Percentiles rank a stretch among this genome's conserved stretches.
Evolutionary conservation across 2,888 invertebrate genomes (phyloP).

Genomic region (Agriotes lineatus): DNA sequence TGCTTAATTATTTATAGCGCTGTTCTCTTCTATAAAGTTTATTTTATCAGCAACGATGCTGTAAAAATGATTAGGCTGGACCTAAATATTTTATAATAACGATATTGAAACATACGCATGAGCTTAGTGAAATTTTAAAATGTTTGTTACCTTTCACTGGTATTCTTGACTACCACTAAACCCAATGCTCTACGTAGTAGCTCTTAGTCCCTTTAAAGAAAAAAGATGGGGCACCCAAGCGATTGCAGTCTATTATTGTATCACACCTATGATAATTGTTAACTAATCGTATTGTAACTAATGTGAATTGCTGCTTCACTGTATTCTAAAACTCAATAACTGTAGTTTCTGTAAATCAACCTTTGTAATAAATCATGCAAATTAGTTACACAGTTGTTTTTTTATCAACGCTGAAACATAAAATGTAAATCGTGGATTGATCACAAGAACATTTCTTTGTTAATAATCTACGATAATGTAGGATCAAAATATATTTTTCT

Average conservation of each 20-base stretch:
- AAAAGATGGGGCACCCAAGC: neutral
- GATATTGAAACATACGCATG: conserved; percentile 3
- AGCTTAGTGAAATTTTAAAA: conserved; percentile 7
- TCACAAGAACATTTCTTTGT: too few species aligned
- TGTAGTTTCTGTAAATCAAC: conserved; percentile 13
- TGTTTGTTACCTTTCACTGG: neutral
- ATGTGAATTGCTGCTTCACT: conserved; percentile 7
- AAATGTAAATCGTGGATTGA: too few species aligned
- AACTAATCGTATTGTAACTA: conserved; percentile 5
- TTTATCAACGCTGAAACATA: too few species aligned
- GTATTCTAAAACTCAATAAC: conserved; percentile 11
- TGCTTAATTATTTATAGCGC: conserved; percentile 43
- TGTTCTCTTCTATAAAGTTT: conserved; percentile 51
- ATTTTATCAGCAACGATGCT: conserved; percentile 29
- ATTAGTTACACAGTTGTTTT: neutral
- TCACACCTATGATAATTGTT: neutral
- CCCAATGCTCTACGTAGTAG: too few species aligned
- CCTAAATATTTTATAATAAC: conserved; percentile 33
- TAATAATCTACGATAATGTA: too few species aligned
- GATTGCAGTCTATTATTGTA: neutral
- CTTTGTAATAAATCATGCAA: conserved; percentile 15
- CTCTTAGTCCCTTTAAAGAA: too few species aligned
- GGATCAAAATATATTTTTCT: too few species aligned
- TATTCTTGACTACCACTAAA: too few species aligned
- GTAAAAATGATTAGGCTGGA: conserved; percentile 32